Percentiles rank a stretch among this genome's conserved stretches.
Evolutionary conservation across 2,113 vertebrate genomes (phyloP).

Genomic region (Phylloscopus whistleri): DNA sequence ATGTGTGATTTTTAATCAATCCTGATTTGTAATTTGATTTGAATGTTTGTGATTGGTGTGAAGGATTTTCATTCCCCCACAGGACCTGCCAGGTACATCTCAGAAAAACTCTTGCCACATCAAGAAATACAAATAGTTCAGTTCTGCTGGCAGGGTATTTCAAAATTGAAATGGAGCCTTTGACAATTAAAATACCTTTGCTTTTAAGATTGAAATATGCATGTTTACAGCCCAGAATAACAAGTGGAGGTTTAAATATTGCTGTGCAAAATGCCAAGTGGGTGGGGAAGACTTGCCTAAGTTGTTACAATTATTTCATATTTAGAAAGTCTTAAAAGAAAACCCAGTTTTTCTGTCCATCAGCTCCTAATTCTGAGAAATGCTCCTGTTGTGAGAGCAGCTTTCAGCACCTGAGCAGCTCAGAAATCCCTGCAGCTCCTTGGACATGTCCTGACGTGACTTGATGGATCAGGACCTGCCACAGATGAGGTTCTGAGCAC

Average conservation of each 20-base stretch:
- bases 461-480: neutral
- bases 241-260: neutral
- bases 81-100: neutral
- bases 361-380: neutral
- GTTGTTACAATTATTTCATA: neutral
- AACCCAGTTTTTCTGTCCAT: neutral
- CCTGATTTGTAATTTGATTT: neutral
- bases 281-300: neutral
- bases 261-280: neutral
- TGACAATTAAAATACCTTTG: neutral
- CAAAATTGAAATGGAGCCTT: neutral
- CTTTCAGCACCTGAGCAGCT: neutral
- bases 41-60: neutral
- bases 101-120: neutral
- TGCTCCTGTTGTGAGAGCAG: neutral
- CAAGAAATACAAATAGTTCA: neutral
- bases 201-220: neutral
- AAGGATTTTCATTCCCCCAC: neutral
- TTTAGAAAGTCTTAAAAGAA: neutral
- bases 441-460: rapidly evolving
- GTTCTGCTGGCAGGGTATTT: neutral
- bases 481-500: neutral
- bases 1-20: neutral
- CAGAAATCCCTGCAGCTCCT: neutral
- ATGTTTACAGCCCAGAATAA: neutral